These are phyloP conservation scores for Rhinopomastus cyanomelas DNA, from an alignment of 2,113 vertebrate species.

Conservation along the genomic window DNA sequence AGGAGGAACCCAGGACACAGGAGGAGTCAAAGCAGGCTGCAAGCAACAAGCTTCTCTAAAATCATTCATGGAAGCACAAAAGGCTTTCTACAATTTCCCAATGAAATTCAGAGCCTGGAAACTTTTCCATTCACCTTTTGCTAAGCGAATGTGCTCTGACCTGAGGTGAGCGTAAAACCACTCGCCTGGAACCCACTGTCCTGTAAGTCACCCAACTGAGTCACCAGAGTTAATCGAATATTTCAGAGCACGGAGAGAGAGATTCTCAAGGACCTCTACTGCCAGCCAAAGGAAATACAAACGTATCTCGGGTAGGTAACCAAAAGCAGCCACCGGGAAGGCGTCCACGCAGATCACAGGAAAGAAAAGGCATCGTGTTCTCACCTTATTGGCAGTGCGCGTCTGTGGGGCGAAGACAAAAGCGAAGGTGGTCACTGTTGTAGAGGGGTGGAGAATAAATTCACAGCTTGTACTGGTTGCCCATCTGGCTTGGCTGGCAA, in stretches of 20 bases:
- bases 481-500: conserved; percentile 23
- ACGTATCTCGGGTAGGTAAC: neutral
- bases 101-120: neutral
- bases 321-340: neutral
- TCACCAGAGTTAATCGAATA: neutral
- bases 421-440: conserved; percentile 4
- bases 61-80: neutral
- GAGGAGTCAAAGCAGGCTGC: conserved; percentile 39
- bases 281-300: conserved; percentile 53
- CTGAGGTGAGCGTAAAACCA: conserved; percentile 2
- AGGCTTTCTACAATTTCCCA: neutral
- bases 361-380: neutral
- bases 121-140: neutral
- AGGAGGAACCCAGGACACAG: conserved; percentile 50
- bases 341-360: neutral
- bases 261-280: conserved; percentile 61
- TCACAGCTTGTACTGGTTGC: conserved; percentile 61
- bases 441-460: conserved; percentile 1
- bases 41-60: conserved; percentile 34
- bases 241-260: neutral
- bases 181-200: conserved; percentile 12
- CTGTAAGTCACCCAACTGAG: conserved; percentile 7
- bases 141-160: neutral
- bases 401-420: conserved; percentile 13
- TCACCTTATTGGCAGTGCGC: conserved; percentile 71